A percentile compares a stretch with the other conserved stretches of the same genome.
Evolutionary conservation across 2,797 vertebrate species (phyloP).

Genomic region (Chaetodon trifasciatus): DNA sequence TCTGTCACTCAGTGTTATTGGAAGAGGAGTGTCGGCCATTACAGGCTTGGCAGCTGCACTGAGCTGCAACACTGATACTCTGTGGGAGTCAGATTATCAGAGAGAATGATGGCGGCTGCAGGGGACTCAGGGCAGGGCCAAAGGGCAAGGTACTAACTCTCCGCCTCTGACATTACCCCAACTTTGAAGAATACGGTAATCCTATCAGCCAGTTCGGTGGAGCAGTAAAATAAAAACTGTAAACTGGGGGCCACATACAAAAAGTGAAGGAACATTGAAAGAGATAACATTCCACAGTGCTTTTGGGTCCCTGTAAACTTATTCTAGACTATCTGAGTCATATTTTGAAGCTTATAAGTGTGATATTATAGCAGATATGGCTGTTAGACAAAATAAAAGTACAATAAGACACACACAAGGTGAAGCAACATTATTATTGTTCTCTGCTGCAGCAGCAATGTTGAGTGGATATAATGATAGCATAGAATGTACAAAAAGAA

Average conservation of each 20-base stretch:
- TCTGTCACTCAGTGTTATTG: constrained; percentile 67
- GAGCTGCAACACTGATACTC: constrained; percentile 73
- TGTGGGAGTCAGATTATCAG: constrained; percentile 77
- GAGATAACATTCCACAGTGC: constrained; percentile 35
- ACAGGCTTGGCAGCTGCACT: constrained; percentile 79
- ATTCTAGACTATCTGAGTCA: constrained; percentile 18
- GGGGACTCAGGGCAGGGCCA: constrained; percentile 72
- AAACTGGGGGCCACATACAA: constrained; percentile 37
- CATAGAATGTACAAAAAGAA: constrained; percentile 10
- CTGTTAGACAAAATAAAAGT: background rate
- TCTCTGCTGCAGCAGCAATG: background rate
- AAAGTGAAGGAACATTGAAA: constrained; percentile 29
- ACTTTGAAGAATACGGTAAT: constrained; percentile 59
- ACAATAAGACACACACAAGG: background rate
- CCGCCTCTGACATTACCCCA: constrained; percentile 52
- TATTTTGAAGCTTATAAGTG: constrained; percentile 16
- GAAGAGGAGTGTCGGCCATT: constrained; percentile 78
- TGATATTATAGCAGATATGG: constrained; percentile 1
- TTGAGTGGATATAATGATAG: background rate
- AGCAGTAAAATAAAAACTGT: constrained; percentile 36
- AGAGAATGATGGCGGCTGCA: constrained; percentile 75
- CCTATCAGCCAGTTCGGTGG: constrained; percentile 39
- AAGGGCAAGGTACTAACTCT: constrained; percentile 75
- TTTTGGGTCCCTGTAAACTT: constrained; percentile 30
- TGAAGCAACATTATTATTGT: background rate